Conservation (phyloP, 2,113 vertebrate species). For the Rhabdornis inornatus region DNA sequence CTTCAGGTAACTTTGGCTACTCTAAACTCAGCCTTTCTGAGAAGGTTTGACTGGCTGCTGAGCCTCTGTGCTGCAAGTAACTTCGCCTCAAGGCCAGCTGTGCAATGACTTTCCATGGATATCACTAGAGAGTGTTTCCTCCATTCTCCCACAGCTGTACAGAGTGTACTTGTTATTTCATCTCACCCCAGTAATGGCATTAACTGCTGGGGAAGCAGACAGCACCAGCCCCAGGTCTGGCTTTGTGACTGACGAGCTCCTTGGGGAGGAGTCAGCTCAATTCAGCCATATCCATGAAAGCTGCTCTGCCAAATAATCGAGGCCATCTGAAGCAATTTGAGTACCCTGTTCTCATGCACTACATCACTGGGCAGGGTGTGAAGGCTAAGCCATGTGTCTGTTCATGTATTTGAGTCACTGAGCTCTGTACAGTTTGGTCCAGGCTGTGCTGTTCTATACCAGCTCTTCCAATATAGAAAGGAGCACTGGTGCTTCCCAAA, state of each 20-base stretch:
- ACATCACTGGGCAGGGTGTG: neutral
- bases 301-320: neutral
- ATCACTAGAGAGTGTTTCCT: neutral
- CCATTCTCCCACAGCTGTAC: neutral
- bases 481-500: neutral
- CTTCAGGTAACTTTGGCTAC: neutral
- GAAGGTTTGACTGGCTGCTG: neutral
- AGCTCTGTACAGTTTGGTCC: neutral
- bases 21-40: neutral
- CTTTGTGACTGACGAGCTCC: neutral
- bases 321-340: neutral
- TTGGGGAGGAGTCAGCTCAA: neutral
- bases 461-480: neutral
- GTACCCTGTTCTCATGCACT: neutral
- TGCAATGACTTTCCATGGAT: neutral
- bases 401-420: neutral
- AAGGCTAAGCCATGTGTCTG: neutral
- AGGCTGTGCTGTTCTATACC: neutral
- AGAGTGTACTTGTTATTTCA: neutral
- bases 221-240: neutral
- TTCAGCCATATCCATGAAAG: neutral
- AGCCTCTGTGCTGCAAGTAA: neutral
- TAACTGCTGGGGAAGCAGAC: conserved; percentile 20
- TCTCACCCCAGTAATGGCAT: conserved; percentile 13
- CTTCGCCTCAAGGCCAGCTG: neutral